These are phyloP conservation scores for Papilio gigon DNA, from an alignment of 2,888 invertebrate genomes.

Conservation along the genomic window DNA sequence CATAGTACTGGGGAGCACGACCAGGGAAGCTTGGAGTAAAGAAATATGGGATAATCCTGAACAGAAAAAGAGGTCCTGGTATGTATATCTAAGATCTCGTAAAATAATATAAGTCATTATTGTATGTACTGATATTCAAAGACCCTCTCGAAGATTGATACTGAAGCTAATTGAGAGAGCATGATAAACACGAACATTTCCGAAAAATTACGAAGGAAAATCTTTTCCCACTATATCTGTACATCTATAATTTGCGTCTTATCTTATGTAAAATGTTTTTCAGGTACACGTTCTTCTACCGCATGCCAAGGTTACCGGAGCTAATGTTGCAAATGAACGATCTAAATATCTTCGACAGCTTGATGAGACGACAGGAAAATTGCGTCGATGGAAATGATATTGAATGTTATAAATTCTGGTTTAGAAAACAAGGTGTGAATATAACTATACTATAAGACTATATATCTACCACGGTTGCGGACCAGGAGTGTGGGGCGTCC, in stretches of 20 bases:
- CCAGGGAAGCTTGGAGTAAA: slow-evolving; percentile 69
- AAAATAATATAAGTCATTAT: not conserved
- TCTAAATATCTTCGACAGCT: slow-evolving; percentile 61
- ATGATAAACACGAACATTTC: no score
- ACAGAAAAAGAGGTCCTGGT: slow-evolving; percentile 79
- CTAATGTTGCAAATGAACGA: slow-evolving; percentile 71
- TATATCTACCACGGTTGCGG: no score
- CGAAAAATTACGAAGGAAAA: no score
- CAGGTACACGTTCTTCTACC: slow-evolving; percentile 84
- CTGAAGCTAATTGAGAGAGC: no score
- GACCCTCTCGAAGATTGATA: no score
- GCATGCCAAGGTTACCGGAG: slow-evolving; percentile 81
- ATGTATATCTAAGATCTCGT: slow-evolving; percentile 43
- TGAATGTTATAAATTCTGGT: slow-evolving; percentile 83
- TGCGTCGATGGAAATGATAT: slow-evolving; percentile 73
- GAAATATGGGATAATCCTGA: slow-evolving; percentile 62
- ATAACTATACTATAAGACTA: no score
- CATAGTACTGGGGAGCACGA: slow-evolving; percentile 81
- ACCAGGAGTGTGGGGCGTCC: no score
- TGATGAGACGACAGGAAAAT: slow-evolving; percentile 62
- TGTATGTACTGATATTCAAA: no score
- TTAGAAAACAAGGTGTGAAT: slow-evolving; percentile 78
- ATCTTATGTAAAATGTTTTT: slow-evolving; percentile 46
- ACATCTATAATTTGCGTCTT: no score
- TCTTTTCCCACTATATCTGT: no score